phyloP scores from a whole-genome alignment of 2,113 vertebrate species.

The Nibea coibor region DNA sequence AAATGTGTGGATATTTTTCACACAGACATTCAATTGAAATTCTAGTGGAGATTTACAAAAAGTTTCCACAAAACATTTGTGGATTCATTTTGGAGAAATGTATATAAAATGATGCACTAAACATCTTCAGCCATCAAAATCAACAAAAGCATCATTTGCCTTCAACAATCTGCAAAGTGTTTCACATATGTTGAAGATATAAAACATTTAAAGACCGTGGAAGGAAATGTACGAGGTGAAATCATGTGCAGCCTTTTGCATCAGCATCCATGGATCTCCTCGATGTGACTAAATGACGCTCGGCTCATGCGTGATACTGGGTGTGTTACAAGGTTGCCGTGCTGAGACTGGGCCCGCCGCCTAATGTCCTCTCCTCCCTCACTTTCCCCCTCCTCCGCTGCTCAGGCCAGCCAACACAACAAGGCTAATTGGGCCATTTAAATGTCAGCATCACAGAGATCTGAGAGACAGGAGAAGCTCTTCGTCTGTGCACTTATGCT shows the following conservation, averaged over 20 bases:
- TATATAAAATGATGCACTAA: not conserved
- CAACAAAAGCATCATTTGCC: not conserved
- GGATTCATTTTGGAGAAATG: not conserved
- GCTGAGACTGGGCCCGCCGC: constrained; percentile 37
- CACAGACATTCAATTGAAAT: not conserved
- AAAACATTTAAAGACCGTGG: not conserved
- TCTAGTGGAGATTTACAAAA: not conserved
- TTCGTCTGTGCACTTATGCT: not conserved
- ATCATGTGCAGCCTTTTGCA: constrained; percentile 15
- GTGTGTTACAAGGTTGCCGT: constrained; percentile 33
- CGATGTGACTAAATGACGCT: constrained; percentile 24
- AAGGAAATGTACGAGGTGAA: too few species aligned
- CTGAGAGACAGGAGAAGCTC: constrained; percentile 14
- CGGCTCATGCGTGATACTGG: constrained; percentile 22
- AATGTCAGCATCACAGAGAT: constrained; percentile 56
- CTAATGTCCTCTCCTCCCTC: constrained; percentile 38
- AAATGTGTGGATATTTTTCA: not conserved
- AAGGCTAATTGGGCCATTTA: constrained; percentile 59
- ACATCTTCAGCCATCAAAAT: not conserved
- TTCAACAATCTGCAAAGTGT: not conserved
- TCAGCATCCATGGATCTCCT: not conserved
- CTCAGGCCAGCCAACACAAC: constrained; percentile 35
- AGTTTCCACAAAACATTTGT: not conserved
- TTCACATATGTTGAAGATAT: not conserved
- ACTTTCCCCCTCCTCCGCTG: constrained; percentile 31